phyloP scores from a whole-genome alignment of 2,797 vertebrate genomes.

The Echiichthys vipera region DNA sequence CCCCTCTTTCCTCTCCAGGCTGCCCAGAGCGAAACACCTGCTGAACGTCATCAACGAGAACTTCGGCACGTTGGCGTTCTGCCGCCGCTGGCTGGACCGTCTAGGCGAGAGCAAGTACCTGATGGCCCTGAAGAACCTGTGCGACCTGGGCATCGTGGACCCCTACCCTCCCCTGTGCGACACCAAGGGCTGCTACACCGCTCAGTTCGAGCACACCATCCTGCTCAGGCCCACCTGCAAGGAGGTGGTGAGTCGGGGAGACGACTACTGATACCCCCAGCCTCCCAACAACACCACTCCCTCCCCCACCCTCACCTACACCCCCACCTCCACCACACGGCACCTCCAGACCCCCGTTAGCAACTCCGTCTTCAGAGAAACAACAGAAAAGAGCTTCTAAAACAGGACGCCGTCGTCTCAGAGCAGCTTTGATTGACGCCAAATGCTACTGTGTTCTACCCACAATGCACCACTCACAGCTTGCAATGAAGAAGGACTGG shows the following conservation, averaged over 20 bases:
- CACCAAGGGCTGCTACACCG: slow-evolving; percentile 98
- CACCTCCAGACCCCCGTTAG: slow-evolving; percentile 30
- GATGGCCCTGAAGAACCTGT: slow-evolving; percentile 99
- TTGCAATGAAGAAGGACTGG: slow-evolving; percentile 43
- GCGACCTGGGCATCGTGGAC: slow-evolving; percentile 98
- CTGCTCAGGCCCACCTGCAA: slow-evolving; percentile 97
- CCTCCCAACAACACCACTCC: not conserved
- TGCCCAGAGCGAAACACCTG: slow-evolving; percentile 96
- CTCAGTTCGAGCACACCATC: slow-evolving; percentile 99
- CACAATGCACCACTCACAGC: slow-evolving; percentile 53
- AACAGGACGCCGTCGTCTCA: slow-evolving; percentile 7
- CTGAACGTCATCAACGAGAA: slow-evolving; percentile 99
- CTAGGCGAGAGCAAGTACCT: slow-evolving; percentile 98
- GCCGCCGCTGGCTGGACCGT: slow-evolving; percentile 98
- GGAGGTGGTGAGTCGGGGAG: slow-evolving; percentile 98
- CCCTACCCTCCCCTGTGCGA: slow-evolving; percentile 97
- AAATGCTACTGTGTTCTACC: slow-evolving; percentile 54
- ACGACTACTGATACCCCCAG: slow-evolving; percentile 91
- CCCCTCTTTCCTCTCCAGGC: slow-evolving; percentile 77
- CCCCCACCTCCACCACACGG: slow-evolving; percentile 1
- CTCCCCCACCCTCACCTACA: not conserved
- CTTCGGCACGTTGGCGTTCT: slow-evolving; percentile 98
- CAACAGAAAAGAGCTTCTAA: slow-evolving; percentile 18
- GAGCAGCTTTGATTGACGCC: slow-evolving; percentile 38
- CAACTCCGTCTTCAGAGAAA: slow-evolving; percentile 35